Percentiles rank a stretch among this genome's conserved stretches.
Evolutionary conservation across 2,113 vertebrate genomes (phyloP).

Genomic region (Rhinopomastus cyanomelas): DNA sequence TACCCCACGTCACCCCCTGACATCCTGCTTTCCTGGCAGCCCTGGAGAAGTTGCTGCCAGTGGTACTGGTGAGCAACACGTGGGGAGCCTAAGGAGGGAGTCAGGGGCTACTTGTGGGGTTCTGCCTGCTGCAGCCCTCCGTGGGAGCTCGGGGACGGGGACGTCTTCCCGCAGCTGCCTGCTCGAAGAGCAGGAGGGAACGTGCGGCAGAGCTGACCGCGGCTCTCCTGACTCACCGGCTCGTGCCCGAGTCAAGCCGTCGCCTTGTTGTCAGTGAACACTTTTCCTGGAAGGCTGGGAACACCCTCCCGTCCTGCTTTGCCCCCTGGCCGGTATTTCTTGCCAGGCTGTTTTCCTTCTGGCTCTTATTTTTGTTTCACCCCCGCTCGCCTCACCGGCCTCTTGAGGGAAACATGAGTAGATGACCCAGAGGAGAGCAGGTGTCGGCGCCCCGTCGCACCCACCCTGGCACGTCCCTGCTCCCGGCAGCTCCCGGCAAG

Average conservation of each 20-base stretch:
- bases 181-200: constrained; percentile 7
- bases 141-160: not conserved
- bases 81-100: not conserved
- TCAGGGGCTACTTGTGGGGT: not conserved
- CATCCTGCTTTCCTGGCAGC: not conserved
- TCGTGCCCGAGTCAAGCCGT: not conserved
- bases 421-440: not conserved
- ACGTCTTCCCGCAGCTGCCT: not conserved
- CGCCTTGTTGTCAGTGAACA: not conserved
- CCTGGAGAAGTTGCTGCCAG: not conserved
- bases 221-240: not conserved
- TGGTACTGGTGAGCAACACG: too few relatives aligned
- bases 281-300: constrained; percentile 42
- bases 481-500: not conserved
- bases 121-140: not conserved
- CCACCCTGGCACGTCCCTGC: not conserved
- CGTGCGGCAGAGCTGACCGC: not conserved
- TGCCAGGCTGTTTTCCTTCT: not conserved
- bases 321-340: not conserved
- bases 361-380: not conserved
- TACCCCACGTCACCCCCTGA: too few relatives aligned
- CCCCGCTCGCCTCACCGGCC: fast-evolving
- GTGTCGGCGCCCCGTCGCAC: not conserved
- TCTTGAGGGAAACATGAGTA: not conserved
- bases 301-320: not conserved